Percentiles rank a stretch among this genome's conserved stretches.
Evolutionary conservation across 37 sponge, comb jelly and placozoan species (phyloP).

Genomic region (Diacarnus erythraeanus): DNA sequence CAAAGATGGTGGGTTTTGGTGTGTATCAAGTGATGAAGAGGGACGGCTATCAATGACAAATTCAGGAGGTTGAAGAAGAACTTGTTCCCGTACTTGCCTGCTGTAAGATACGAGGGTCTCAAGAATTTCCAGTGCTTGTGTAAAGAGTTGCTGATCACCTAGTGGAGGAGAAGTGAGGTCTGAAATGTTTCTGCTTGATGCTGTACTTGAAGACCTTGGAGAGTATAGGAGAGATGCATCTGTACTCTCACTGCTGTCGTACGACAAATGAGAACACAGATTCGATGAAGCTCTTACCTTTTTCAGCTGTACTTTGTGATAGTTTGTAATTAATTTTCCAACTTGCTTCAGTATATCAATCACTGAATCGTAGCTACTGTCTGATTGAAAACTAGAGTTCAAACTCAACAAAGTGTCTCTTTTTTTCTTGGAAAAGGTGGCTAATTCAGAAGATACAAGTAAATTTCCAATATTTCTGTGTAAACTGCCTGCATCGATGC

Average conservation of each 20-base stretch:
- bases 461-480: slow-evolving; percentile 9
- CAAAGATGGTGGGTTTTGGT: not conserved
- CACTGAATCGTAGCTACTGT: not conserved
- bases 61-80: slow-evolving; percentile 23
- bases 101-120: slow-evolving; percentile 27
- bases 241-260: not conserved
- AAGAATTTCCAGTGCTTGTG: slow-evolving; percentile 12
- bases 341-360: slow-evolving; percentile 4
- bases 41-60: slow-evolving; percentile 34
- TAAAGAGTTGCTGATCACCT: slow-evolving; percentile 19
- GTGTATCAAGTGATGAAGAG: slow-evolving; percentile 13
- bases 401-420: not conserved
- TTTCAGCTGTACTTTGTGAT: slow-evolving; percentile 25
- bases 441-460: slow-evolving; percentile 9
- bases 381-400: not conserved
- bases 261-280: not conserved
- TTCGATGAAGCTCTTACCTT: not conserved
- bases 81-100: slow-evolving; percentile 11
- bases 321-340: slow-evolving; percentile 13
- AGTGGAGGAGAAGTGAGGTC: slow-evolving; percentile 9
- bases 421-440: not conserved
- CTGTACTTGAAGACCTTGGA: slow-evolving; percentile 18
- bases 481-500: not conserved
- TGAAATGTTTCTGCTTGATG: not conserved
- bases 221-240: slow-evolving; percentile 9